Evolutionary conservation across 2,113 vertebrate genomes (phyloP), one percentile per base, ranked within the genome.

Genomic region (Nothoprocta pentlandii): DNA sequence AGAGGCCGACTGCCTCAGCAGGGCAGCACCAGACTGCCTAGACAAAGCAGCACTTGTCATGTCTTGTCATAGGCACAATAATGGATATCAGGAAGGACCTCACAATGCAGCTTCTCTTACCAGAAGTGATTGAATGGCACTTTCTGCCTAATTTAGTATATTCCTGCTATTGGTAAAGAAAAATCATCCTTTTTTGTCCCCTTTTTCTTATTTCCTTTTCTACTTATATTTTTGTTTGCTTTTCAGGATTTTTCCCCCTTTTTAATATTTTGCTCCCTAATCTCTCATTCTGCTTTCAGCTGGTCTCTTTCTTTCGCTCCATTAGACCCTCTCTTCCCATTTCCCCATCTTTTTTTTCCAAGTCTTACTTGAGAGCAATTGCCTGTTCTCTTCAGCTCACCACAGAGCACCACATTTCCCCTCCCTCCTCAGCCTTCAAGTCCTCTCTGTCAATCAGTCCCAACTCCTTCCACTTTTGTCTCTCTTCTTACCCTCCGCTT

Each of bases 31-130:
- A 92, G 70, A 74, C 70, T 1, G 54, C 67, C 39, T 70, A 85
- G 84, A 96, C 96, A 97, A 96, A 94, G 94, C 84, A 80, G 70
- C 75, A 76, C 93, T 95, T 97, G 95, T 96, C 89, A 22, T 80
- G 63, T 74, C 96, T 76, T 91, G 87, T 91, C 75, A 44, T 63
- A 82, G 84, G 78, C 75, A 93, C 92, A 93, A 93, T 89, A 85
- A 63, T 7, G 91, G 78, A 62, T 80, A 93, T 89, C 91, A 87
- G 89, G 84, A 93, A 85, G 87, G 78, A 66, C 84, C 80, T 81
- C 67, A 96, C 80, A 96, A 76, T 77, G 89, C 51, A 73, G 44
- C 78, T 80, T 77, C 61, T 85, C 87, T 87, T 92, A 75, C 80
- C 87, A 93, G 80, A 91, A 77, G 75, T 85, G 62, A 73, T 79